phyloP scores from a whole-genome alignment of 2,888 invertebrate species.

The Drosophila subquinaria region DNA sequence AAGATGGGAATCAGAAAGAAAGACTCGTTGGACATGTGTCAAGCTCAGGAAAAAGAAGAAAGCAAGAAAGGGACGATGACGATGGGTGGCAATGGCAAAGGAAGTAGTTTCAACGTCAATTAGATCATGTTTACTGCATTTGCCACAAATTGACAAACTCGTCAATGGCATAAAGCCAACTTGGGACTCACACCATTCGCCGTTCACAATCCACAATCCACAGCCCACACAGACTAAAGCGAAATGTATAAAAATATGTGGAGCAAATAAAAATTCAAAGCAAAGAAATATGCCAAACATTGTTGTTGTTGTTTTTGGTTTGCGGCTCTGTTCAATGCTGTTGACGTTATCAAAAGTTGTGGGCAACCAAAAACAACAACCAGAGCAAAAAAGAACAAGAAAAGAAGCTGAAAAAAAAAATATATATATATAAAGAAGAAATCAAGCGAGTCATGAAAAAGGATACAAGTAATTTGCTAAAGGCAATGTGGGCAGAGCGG shows the following conservation, averaged over 20 bases:
- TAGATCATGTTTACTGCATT: constrained; percentile 80
- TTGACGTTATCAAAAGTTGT: constrained; percentile 82
- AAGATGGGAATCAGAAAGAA: constrained; percentile 44
- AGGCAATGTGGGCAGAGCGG: constrained; percentile 71
- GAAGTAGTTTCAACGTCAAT: constrained; percentile 76
- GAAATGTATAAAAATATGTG: constrained; percentile 46
- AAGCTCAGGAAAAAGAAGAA: constrained; percentile 47
- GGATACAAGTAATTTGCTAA: constrained; percentile 81
- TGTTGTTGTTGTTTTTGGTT: constrained; percentile 53
- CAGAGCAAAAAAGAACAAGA: constrained; percentile 1
- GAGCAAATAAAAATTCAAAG: constrained; percentile 70
- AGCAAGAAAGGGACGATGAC: background rate
- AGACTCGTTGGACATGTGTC: constrained; percentile 73
- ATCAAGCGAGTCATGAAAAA: constrained; percentile 73
- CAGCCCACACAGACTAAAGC: constrained; percentile 12
- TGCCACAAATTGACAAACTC: constrained; percentile 80
- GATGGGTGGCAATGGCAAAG: constrained; percentile 14
- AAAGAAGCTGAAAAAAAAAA: background rate
- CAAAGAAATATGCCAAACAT: constrained; percentile 57
- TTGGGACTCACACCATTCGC: constrained; percentile 4
- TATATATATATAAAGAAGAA: constrained; percentile 30
- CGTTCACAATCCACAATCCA: background rate
- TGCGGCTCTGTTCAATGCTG: constrained; percentile 74
- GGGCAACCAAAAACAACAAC: constrained; percentile 34
- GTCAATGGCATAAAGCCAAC: constrained; percentile 51